Evolutionary conservation across 1,140 invertebrate genomes (phyloP).

Genomic region (Ctenoplectra terminalis): DNA sequence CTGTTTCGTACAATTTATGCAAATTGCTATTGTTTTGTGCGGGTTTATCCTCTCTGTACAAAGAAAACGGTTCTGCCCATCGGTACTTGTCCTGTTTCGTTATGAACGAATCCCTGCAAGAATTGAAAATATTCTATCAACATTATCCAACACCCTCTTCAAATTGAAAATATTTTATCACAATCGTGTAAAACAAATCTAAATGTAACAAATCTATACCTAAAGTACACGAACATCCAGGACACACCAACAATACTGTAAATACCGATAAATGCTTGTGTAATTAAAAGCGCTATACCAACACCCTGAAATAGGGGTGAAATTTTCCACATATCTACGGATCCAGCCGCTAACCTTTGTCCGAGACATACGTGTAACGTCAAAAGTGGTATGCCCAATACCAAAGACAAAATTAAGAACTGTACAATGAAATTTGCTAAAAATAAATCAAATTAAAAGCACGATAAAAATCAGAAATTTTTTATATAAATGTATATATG

Average conservation of each 20-base stretch:
- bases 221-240: conserved; percentile 94
- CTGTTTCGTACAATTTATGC: conserved; percentile 88
- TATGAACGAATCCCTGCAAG: conserved; percentile 91
- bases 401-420: conserved; percentile 91
- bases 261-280: conserved; percentile 91
- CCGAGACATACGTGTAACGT: conserved; percentile 93
- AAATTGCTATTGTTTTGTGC: conserved; percentile 78
- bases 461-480: neutral
- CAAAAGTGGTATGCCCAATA: conserved; percentile 93
- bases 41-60: conserved; percentile 85
- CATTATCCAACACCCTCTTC: too few species aligned
- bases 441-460: conserved; percentile 50
- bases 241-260: conserved; percentile 94
- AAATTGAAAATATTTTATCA: neutral
- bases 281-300: conserved; percentile 90
- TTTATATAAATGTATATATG: neutral
- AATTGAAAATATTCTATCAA: neutral
- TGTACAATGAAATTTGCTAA: conserved; percentile 94
- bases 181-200: neutral
- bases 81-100: conserved; percentile 90
- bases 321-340: conserved; percentile 96
- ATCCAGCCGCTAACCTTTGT: conserved; percentile 91
- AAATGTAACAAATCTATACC: too few species aligned
- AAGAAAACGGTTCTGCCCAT: conserved; percentile 90
- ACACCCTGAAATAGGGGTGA: conserved; percentile 95